phyloP scores from a whole-genome alignment of 2,113 vertebrate genomes.

The Gadus chalcogrammus region DNA sequence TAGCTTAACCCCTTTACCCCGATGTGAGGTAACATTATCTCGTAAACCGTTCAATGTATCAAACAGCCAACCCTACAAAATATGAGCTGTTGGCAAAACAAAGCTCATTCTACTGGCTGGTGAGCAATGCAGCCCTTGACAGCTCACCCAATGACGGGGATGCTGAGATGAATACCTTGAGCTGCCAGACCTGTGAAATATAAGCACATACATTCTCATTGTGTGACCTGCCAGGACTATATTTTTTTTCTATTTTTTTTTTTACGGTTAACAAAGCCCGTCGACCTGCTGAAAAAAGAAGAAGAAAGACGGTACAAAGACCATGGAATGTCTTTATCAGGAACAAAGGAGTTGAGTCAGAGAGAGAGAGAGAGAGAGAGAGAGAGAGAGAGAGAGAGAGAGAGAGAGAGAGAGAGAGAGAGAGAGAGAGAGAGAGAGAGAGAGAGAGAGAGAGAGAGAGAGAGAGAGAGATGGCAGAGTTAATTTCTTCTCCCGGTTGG shows the following conservation, averaged over 20 bases:
- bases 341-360: constrained; percentile 71
- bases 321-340: constrained; percentile 70
- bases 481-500: constrained; percentile 78
- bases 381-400: no score
- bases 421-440: no score
- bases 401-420: no score
- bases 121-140: not conserved
- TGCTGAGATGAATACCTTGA: constrained; percentile 53
- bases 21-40: no score
- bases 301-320: constrained; percentile 59
- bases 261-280: constrained; percentile 50
- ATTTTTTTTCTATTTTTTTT: constrained; percentile 16
- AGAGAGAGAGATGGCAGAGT: constrained; percentile 70
- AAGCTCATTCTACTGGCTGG: no score
- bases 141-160: constrained; percentile 33
- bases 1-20: no score
- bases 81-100: no score
- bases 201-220: constrained; percentile 67
- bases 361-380: no score
- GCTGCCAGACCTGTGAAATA: constrained; percentile 66
- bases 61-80: no score
- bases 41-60: no score
- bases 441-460: constrained; percentile 5
- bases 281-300: constrained; percentile 43
- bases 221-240: constrained; percentile 61